These are phyloP conservation scores for Diabrotica virgifera DNA, from an alignment of 1,140 invertebrate species.

Conservation along the genomic window DNA sequence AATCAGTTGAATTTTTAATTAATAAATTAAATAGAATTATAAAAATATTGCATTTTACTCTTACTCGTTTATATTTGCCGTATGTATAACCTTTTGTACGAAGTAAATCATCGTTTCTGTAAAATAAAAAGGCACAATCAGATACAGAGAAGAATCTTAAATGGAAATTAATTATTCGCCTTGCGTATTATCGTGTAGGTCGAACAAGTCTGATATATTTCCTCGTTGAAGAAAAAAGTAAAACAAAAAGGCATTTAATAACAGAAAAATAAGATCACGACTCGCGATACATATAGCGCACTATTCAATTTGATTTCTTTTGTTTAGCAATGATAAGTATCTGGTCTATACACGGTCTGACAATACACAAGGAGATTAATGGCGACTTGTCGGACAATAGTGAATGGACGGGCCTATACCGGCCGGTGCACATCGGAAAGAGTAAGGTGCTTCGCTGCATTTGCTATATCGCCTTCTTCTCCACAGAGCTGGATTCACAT, in stretches of 20 bases:
- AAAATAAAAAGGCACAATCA: too few species aligned
- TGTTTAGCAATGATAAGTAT: slow-evolving; percentile 27
- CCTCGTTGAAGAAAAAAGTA: background rate
- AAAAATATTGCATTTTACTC: too few species aligned
- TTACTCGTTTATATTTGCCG: too few species aligned
- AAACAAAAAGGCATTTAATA: slow-evolving; percentile 12
- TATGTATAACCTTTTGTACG: too few species aligned
- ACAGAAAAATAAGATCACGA: slow-evolving; percentile 24
- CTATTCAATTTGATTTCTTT: slow-evolving; percentile 30
- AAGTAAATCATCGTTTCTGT: too few species aligned
- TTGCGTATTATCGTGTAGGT: too few species aligned
- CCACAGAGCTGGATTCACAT: background rate
- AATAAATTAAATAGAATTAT: too few species aligned
- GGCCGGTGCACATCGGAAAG: background rate
- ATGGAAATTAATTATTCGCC: too few species aligned
- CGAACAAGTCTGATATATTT: too few species aligned
- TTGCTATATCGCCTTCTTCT: slow-evolving; percentile 9
- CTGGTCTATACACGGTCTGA: slow-evolving; percentile 22
- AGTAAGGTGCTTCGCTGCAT: slow-evolving; percentile 12
- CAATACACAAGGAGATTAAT: slow-evolving; percentile 26
- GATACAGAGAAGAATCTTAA: too few species aligned
- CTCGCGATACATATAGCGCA: slow-evolving; percentile 19
- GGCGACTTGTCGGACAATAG: slow-evolving; percentile 24
- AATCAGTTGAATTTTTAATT: too few species aligned
- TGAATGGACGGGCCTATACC: slow-evolving; percentile 22